A percentile compares a stretch with the other conserved stretches of the same genome.
phyloP scores from a whole-genome alignment of 2,113 vertebrate species.

The Tursiops truncatus region DNA sequence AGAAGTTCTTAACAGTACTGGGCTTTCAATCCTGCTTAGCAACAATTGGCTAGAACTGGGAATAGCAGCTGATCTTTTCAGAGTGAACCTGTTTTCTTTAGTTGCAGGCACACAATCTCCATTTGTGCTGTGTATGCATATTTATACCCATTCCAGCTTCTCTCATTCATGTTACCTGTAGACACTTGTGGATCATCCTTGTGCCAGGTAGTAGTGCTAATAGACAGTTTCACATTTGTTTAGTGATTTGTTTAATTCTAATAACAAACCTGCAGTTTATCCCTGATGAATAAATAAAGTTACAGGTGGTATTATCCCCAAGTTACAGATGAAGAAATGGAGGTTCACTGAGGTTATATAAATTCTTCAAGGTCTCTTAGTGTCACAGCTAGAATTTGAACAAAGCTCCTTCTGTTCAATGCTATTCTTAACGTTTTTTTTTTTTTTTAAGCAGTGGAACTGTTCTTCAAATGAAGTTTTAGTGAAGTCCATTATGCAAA shows the following conservation, averaged over 20 bases:
- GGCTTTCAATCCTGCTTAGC: neutral
- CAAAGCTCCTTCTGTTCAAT: neutral
- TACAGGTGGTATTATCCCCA: neutral
- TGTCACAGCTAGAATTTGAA: constrained; percentile 44
- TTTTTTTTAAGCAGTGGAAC: neutral
- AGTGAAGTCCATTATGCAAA: neutral
- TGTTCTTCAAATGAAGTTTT: constrained; percentile 23
- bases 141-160: neutral
- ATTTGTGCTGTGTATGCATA: neutral
- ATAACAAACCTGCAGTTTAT: neutral
- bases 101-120: neutral
- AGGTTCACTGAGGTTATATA: neutral
- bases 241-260: constrained; percentile 36
- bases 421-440: neutral
- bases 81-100: neutral
- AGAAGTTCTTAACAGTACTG: neutral
- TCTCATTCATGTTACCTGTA: neutral
- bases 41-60: neutral
- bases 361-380: neutral
- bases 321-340: constrained; percentile 42
- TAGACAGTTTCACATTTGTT: constrained; percentile 13
- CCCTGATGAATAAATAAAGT: constrained; percentile 1
- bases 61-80: constrained; percentile 1
- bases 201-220: neutral
- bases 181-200: constrained; percentile 11